Evolutionary conservation across 2,888 invertebrate species (phyloP), one percentile per base, ranked within the genome.

Genomic region (Baronia brevicornis): DNA sequence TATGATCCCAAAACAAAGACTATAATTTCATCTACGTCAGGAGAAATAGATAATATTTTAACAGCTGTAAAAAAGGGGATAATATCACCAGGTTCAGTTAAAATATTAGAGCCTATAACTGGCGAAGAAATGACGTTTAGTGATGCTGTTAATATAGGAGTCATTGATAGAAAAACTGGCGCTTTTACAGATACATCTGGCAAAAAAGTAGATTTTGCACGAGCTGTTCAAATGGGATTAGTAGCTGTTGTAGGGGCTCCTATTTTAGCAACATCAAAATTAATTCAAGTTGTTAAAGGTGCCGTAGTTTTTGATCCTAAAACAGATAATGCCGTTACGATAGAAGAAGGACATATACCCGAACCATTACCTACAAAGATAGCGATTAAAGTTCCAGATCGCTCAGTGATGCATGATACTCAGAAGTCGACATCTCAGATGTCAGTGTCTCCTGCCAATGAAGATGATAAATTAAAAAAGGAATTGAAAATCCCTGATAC

Each of bases 151-250:
- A 67, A 87, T 5, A 88, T 88, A 46, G 92, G 93, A 26, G 86
- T 95, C 28, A 84, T 97, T 25, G 90, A 96, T 69, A 87, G 87
- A 30, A 77, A 87, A 31, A 89, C 90, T 0, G 90, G 89, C 2
- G 86, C 90, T 38, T 87, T 94, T 29, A 86, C 84, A 42, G 90
- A 91, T 51, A 84, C 86, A 44, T 71, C 86, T 1, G 91, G 91
- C 2, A 87, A 88, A 24, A 89, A 87, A 45, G 87, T 94, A 8
- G 88, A 88, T 32, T 69, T 95, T 34, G 79, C 87, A 21, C 92
- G 93, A 51, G 94, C 94, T 12, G 88, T 90, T 6, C 91, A 92
- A 68, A 77, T 90, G 47, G 95, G 95, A 5, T 73, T 92, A 11
- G 68, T 95, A 5, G 87, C 88, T 22, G 90, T 95, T 7, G 70